A percentile compares a stretch with the other conserved stretches of the same genome.
phyloP scores from a whole-genome alignment of 2,888 invertebrate genomes.

The Pristionchus entomophagus region DNA sequence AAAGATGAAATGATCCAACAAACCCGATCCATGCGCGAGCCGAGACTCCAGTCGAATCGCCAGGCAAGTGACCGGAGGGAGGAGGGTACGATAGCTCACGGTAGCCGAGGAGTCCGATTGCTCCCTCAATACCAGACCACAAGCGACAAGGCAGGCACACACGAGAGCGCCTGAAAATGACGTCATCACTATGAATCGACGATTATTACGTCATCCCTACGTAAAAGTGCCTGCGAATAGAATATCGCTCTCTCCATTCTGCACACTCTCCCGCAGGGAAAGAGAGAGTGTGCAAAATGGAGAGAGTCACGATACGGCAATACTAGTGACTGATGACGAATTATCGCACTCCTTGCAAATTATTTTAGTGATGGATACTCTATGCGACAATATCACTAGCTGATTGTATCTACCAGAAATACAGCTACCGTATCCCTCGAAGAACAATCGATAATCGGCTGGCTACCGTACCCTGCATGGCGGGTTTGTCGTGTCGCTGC shows the following conservation, averaged over 20 bases:
- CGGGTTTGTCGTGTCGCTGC: constrained; percentile 40
- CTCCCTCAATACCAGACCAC: constrained; percentile 50
- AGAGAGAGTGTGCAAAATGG: too few species aligned
- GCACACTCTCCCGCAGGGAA: neutral
- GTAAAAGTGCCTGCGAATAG: too few species aligned
- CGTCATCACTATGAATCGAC: too few species aligned
- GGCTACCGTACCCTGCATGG: constrained; percentile 9
- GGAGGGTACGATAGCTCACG: too few species aligned
- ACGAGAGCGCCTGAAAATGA: constrained; percentile 58
- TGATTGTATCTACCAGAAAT: too few species aligned
- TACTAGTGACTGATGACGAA: too few species aligned
- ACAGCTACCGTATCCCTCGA: neutral
- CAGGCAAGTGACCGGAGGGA: constrained; percentile 50
- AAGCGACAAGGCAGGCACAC: constrained; percentile 63
- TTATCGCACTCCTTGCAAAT: neutral
- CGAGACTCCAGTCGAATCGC: constrained; percentile 53
- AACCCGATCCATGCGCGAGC: constrained; percentile 71
- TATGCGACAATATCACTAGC: too few species aligned
- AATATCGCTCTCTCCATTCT: too few species aligned
- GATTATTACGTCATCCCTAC: too few species aligned
- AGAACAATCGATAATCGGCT: neutral
- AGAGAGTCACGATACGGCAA: too few species aligned
- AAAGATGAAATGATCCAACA: neutral
- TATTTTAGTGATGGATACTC: too few species aligned
- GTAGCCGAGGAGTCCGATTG: neutral